Evolutionary conservation across 2,797 vertebrate genomes (phyloP).

Genomic region (Antennarius maculatus): DNA sequence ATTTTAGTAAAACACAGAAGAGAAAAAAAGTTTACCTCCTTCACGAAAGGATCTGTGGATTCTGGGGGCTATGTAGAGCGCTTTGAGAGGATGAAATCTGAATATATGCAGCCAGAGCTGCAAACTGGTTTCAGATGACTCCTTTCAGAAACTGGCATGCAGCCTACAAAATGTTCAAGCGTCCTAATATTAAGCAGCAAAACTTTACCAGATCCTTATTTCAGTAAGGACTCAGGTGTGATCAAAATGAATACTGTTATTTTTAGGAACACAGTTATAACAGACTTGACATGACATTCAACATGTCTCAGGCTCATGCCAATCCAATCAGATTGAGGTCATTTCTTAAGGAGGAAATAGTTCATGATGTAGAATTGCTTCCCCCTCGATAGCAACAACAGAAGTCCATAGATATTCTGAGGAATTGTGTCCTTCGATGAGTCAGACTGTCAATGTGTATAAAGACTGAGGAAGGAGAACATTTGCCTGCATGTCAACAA

Average conservation of each 20-base stretch:
- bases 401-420: not conserved
- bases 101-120: constrained; percentile 26
- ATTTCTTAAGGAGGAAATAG: not conserved
- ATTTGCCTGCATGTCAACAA: constrained; percentile 14
- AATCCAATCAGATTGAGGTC: not conserved
- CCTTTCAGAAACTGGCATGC: constrained; percentile 10
- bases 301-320: constrained; percentile 9
- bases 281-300: constrained; percentile 4
- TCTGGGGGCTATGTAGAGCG: constrained; percentile 25
- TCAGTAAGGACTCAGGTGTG: not conserved
- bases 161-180: constrained; percentile 4
- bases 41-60: constrained; percentile 61
- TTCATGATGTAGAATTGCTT: not conserved
- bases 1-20: constrained; percentile 78
- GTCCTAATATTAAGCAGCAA: constrained; percentile 32
- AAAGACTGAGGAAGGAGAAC: constrained; percentile 18
- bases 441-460: constrained; percentile 12
- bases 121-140: constrained; percentile 36
- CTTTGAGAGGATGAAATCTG: constrained; percentile 27
- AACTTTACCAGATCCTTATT: constrained; percentile 27
- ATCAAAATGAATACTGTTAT: not conserved
- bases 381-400: not conserved
- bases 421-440: constrained; percentile 4
- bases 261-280: not conserved
- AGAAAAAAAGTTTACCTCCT: constrained; percentile 69